These are phyloP conservation scores for Oikopleura albicans DNA, from an alignment of 23 tunicate genomes.

Conservation along the genomic window DNA sequence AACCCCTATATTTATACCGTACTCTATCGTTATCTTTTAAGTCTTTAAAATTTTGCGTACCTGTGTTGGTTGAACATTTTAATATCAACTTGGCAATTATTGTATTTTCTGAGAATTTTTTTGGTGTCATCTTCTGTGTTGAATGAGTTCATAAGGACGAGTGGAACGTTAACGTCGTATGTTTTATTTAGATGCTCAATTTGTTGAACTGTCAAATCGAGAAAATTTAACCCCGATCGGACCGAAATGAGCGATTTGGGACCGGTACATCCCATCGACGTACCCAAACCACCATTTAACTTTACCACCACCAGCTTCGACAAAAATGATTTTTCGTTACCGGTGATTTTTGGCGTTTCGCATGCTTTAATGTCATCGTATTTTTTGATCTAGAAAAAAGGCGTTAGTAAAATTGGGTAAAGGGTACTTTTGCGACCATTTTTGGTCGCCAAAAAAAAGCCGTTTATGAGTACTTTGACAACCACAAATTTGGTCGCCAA, in stretches of 20 bases:
- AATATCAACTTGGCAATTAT: slow-evolving; percentile 60
- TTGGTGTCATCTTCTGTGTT: slow-evolving; percentile 84
- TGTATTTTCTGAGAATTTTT: slow-evolving; percentile 64
- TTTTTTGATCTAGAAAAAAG: slow-evolving; percentile 28
- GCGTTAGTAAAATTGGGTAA: background rate
- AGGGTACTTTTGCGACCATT: no score
- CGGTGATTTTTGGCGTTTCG: background rate
- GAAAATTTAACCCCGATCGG: slow-evolving; percentile 62
- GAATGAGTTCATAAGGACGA: slow-evolving; percentile 88
- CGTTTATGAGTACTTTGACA: no score
- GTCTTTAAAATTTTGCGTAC: no score
- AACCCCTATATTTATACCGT: no score
- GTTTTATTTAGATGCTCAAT: slow-evolving; percentile 73
- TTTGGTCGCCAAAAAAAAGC: background rate
- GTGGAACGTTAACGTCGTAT: slow-evolving; percentile 48
- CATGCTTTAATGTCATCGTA: slow-evolving; percentile 30
- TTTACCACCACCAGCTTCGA: slow-evolving; percentile 74
- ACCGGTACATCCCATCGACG: slow-evolving; percentile 87
- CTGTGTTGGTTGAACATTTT: slow-evolving; percentile 77
- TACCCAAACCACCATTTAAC: slow-evolving; percentile 84
- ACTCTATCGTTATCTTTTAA: no score
- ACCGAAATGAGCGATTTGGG: slow-evolving; percentile 84
- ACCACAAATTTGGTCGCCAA: no score
- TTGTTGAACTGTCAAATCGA: slow-evolving; percentile 85
- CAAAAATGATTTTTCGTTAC: slow-evolving; percentile 34